These are phyloP conservation scores for Rhynchomys soricoides DNA, from an alignment of 2,113 vertebrate genomes.

Conservation along the genomic window DNA sequence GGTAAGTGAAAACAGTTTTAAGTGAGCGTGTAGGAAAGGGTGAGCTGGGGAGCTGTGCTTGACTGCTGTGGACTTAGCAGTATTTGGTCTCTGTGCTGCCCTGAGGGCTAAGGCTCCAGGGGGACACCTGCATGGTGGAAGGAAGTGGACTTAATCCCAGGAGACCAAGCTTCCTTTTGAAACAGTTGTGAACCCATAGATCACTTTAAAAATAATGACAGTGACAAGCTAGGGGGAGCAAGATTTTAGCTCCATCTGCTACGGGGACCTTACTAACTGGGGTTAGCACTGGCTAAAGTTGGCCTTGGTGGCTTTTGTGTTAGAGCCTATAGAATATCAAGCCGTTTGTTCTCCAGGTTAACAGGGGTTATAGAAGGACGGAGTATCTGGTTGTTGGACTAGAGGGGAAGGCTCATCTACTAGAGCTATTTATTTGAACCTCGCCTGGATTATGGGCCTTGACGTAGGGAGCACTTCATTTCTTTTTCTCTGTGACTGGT, in stretches of 20 bases:
- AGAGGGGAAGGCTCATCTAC: not conserved
- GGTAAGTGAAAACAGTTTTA: not conserved
- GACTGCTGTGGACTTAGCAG: not conserved
- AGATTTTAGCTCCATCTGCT: slow-evolving; percentile 4
- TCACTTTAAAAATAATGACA: not conserved
- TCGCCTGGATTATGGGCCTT: not conserved
- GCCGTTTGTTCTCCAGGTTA: not conserved
- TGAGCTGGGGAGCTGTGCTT: not conserved
- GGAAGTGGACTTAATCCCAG: not conserved
- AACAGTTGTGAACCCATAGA: not conserved
- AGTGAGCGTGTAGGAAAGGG: not conserved
- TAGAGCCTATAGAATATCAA: not conserved
- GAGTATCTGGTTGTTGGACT: not conserved
- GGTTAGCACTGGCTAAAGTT: not conserved
- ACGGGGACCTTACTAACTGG: not conserved
- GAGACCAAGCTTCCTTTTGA: not conserved
- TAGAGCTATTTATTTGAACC: not conserved
- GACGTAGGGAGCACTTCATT: not conserved
- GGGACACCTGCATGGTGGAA: too few species aligned
- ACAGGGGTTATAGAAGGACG: not conserved
- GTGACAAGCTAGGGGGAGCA: not conserved
- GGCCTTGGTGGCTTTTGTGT: not conserved
- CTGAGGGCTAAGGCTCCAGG: not conserved
- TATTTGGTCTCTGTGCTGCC: not conserved
- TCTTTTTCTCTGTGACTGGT: not conserved